Evolutionary conservation across 2,888 invertebrate genomes (phyloP), one percentile per base, ranked within the genome.

Genomic region (Drosophila niveifrons): DNA sequence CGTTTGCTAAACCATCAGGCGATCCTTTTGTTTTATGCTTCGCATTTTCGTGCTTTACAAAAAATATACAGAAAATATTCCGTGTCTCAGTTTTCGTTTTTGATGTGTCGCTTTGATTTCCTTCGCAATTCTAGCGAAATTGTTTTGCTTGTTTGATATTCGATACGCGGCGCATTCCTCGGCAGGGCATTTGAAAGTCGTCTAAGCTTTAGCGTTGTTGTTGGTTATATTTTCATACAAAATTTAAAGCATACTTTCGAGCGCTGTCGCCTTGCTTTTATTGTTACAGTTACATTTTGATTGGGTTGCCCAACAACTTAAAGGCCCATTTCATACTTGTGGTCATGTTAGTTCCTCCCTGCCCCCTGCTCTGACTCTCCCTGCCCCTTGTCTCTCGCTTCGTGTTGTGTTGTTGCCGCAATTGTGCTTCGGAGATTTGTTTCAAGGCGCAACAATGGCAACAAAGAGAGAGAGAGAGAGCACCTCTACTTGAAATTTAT

Each of bases 351-450:
- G 62, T 44, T 46, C 48, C 28, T 39, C 39, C 23, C 23, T 53
- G 1, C 9, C 10, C 31, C 43, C 18, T 31, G 9, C 23, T 23
- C 1, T 18, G 3, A 2, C 8, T 11, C 3, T 29, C 7, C 6
- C 9, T 9, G 56, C 70, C 52, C 18, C 61, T 70, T 66, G 68
- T 78, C 52, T 15, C 61, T 70, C 64, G 68, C 75, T 84, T 81
- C 72, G 84, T 80, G 84, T 79, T 87, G 8, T 31, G 31, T 31
- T 31, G 31, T 10, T 77, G 85, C 84, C 85, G 68, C 87, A 87
- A 82, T 83, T 82, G 87, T 79, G 87, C 82, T 84, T 78, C 76
- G 53, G 87, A 87, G 82, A 82, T 84, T 82, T 81, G 69, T 63
- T 66, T 65, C 43, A 48, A 43, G n/a, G 41, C 15, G 11, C 43